Conservation (phyloP, 2,888 invertebrate genomes). For the Sesamia inferens region DNA sequence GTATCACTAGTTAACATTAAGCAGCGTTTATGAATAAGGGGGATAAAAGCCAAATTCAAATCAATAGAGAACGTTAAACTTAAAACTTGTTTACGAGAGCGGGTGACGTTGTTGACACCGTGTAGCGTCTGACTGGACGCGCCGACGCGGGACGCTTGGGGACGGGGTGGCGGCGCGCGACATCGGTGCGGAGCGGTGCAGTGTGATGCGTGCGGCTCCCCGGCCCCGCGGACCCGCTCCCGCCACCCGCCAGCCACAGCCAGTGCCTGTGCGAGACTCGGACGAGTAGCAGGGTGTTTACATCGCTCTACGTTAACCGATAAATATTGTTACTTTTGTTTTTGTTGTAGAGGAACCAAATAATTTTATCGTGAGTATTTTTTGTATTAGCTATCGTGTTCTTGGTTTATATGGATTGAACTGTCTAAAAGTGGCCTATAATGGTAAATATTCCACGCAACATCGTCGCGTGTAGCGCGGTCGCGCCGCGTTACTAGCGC, state of each 20-base stretch:
- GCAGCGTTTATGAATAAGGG: no score
- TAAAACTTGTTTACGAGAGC: slow-evolving; percentile 47
- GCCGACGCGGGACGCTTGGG: no score
- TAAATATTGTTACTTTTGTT: slow-evolving; percentile 36
- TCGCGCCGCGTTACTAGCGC: slow-evolving; percentile 9
- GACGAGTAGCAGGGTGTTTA: slow-evolving; percentile 35
- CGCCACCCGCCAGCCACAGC: not conserved
- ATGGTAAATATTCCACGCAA: slow-evolving; percentile 11
- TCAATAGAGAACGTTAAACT: slow-evolving; percentile 32
- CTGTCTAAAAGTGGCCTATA: not conserved
- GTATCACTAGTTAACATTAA: no score
- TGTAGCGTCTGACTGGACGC: not conserved
- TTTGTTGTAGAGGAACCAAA: slow-evolving; percentile 21
- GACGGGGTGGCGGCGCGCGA: slow-evolving; percentile 3
- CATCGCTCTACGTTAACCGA: slow-evolving; percentile 27
- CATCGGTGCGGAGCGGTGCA: not conserved
- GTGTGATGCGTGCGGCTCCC: slow-evolving; percentile 5
- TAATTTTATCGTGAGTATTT: slow-evolving; percentile 50
- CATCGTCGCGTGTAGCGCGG: slow-evolving; percentile 11
- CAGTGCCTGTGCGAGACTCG: slow-evolving; percentile 56
- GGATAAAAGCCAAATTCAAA: slow-evolving; percentile 29
- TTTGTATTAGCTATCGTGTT: slow-evolving; percentile 13
- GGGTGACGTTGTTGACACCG: slow-evolving; percentile 18
- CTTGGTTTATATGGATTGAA: not conserved
- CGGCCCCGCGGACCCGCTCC: not conserved